Percentiles rank a stretch among this genome's conserved stretches.
Evolutionary conservation across 2,113 vertebrate genomes (phyloP).

Genomic region (Tetraodon nigroviridis): DNA sequence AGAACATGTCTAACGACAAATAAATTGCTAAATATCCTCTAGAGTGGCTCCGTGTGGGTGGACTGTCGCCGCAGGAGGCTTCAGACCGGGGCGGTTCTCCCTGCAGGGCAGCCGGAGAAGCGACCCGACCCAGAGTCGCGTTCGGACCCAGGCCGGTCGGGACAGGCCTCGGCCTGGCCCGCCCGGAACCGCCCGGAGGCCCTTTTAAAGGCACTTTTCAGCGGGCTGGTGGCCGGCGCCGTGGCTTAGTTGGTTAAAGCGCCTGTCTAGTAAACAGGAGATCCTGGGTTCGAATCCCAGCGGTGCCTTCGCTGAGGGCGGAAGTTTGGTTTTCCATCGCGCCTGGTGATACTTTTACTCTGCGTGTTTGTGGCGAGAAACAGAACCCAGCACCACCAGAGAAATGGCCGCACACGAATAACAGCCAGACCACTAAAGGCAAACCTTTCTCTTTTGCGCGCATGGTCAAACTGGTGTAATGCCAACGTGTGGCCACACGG

Average conservation of each 20-base stretch:
- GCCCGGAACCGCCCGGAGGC: too few relatives aligned
- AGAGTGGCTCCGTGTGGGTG: background rate
- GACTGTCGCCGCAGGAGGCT: too few relatives aligned
- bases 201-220: too few relatives aligned
- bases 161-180: too few relatives aligned
- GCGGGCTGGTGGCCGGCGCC: conserved; percentile 31
- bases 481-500: conserved; percentile 4
- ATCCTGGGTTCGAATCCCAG: conserved; percentile 74
- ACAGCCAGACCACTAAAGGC: too few relatives aligned
- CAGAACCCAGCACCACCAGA: background rate
- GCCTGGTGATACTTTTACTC: background rate
- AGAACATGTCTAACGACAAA: conserved; percentile 69
- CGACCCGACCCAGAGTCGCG: too few relatives aligned
- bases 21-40: conserved; percentile 65
- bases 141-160: too few relatives aligned
- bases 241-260: conserved; percentile 73
- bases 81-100: too few relatives aligned
- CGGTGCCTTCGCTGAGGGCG: too few relatives aligned
- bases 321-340: background rate
- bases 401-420: background rate
- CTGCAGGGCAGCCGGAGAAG: too few relatives aligned
- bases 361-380: background rate
- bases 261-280: conserved; percentile 76
- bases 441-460: too few relatives aligned
- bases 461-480: background rate